Base-by-base conservation (phyloP, 2,888 invertebrate species). In the Chloroclystis v-ata region DNA sequence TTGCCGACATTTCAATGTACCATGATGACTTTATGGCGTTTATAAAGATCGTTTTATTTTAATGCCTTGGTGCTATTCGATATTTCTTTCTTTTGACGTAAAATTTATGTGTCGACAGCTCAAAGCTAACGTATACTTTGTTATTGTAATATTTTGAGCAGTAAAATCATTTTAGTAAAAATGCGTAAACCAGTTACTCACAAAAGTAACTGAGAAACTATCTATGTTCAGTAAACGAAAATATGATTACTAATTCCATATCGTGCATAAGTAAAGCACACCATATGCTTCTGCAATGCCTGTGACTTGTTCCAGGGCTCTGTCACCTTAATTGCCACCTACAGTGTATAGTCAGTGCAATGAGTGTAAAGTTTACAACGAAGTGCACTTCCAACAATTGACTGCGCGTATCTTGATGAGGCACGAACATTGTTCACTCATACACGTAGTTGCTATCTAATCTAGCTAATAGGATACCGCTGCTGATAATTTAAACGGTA, bases 351-450 rank as follows among this genome's bases (percentile, higher is more conserved):
- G 60, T 67, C 65, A 65, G 57, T 53, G 65, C 70, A 64, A 28
- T 28, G 12, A 37, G 35, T 44, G 41, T 37, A 41, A 42, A 26
- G 40, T 9, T 32, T 56, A 79, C 77, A 76, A 68, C 72, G 56
- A 80, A 74, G 78, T 76, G 76, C 75, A 79, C 78, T 78, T 63
- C 59, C 54, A 57, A 69, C 77, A 73, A 80, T 79, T 80, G 73
- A 69, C 65, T 65, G 56, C 52, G 16, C 48, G 51, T 70, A 72
- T 74, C 75, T 69, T 66, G 72, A 78, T 74, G 63, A 60, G 56
- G 68, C 75, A 72, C 73, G 72, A 72, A 71, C 69, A 63, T 62
- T 66, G 61, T 54, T 56, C 61, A 56, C 57, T 61, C 54, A 54
- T 52, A 45, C 43, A 50, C 41, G 49, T 49, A 45, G 37, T 8